Percentiles rank a stretch among this genome's conserved stretches.
phyloP scores from a whole-genome alignment of 2,113 vertebrate species.

The Hemichromis elongatus region DNA sequence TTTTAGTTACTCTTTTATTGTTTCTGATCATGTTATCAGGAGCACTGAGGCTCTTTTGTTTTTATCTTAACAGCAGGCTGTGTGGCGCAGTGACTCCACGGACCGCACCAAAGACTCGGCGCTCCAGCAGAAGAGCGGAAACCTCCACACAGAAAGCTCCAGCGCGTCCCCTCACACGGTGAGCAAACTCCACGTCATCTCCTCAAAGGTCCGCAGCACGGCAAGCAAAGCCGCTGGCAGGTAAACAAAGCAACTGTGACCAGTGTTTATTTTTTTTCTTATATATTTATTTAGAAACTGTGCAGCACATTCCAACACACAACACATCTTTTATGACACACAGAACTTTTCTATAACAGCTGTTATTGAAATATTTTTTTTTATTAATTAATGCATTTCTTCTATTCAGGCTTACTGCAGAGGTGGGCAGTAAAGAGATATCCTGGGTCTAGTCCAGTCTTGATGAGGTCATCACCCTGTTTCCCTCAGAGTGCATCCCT shows the following conservation, averaged over 20 bases:
- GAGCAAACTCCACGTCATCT: slow-evolving; percentile 76
- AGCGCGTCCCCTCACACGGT: slow-evolving; percentile 23
- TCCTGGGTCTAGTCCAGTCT: slow-evolving; percentile 78
- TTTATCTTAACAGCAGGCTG: neutral
- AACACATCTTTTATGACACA: neutral
- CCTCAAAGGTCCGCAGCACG: slow-evolving; percentile 77
- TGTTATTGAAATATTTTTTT: neutral
- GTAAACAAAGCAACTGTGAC: slow-evolving; percentile 48
- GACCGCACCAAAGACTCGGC: slow-evolving; percentile 85
- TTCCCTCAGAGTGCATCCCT: slow-evolving; percentile 58
- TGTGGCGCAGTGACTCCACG: slow-evolving; percentile 7
- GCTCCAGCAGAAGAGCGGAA: slow-evolving; percentile 79
- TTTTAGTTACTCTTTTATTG: neutral
- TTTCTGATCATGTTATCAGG: neutral
- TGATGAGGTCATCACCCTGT: slow-evolving; percentile 78
- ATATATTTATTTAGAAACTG: neutral
- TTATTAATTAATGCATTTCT: neutral
- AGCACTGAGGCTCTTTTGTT: neutral
- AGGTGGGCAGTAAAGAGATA: slow-evolving; percentile 79
- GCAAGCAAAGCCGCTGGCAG: slow-evolving; percentile 73
- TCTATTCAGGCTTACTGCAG: slow-evolving; percentile 73
- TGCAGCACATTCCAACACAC: neutral
- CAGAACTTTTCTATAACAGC: neutral
- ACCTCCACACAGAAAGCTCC: slow-evolving; percentile 51
- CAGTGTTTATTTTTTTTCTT: neutral